phyloP scores from a whole-genome alignment of 1,140 invertebrate genomes.

The Drosophila persimilis region DNA sequence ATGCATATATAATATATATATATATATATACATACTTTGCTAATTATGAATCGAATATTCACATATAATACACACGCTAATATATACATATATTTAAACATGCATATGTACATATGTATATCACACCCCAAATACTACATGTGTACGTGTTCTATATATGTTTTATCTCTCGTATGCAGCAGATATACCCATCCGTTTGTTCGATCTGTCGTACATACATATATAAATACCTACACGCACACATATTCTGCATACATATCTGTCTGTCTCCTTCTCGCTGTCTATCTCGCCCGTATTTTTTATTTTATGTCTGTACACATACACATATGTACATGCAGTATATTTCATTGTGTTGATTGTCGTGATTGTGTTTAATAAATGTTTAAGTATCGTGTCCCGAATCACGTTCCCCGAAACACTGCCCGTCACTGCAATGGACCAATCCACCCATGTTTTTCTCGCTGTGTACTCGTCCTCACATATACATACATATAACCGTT shows the following conservation, averaged over 20 bases:
- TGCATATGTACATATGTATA: conserved; percentile 2
- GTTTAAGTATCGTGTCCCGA: conserved; percentile 23
- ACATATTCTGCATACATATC: conserved; percentile 11
- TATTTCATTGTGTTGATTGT: conserved; percentile 32
- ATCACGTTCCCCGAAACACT: conserved; percentile 17
- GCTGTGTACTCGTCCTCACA: conserved; percentile 31
- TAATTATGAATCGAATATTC: background rate
- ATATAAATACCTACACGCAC: background rate
- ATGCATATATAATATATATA: conserved; percentile 28
- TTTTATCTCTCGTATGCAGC: no score
- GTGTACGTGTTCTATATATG: no score
- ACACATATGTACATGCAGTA: conserved; percentile 7
- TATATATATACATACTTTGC: conserved; percentile 24
- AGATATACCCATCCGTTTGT: no score
- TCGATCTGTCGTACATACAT: conserved; percentile 4
- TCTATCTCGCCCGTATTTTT: conserved; percentile 12
- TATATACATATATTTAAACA: background rate
- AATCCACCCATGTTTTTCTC: conserved; percentile 31
- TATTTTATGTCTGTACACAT: conserved; percentile 8
- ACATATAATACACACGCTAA: no score
- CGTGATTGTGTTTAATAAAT: conserved; percentile 34
- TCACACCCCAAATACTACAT: background rate
- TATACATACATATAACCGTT: no score
- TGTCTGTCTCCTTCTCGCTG: conserved; percentile 28
- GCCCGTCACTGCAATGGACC: conserved; percentile 28